phyloP scores from a whole-genome alignment of 2,888 invertebrate species.

The Microctonus aethiopoides region DNA sequence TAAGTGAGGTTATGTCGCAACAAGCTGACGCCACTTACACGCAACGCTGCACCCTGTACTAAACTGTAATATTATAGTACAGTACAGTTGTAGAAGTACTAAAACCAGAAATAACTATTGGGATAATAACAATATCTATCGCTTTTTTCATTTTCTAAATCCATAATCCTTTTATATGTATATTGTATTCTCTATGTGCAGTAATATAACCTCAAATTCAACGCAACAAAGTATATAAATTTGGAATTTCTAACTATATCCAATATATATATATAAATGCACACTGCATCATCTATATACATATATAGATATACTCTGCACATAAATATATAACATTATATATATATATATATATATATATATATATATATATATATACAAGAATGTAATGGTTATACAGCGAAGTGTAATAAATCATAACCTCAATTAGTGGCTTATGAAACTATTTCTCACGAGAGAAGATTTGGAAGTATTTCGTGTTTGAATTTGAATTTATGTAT shows the following conservation, averaged over 20 bases:
- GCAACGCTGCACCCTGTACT: too few species aligned
- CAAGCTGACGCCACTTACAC: conserved; percentile 55
- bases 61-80: too few species aligned
- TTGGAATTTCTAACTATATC: background rate
- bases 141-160: background rate
- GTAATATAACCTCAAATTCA: background rate
- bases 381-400: background rate
- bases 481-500: background rate
- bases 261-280: too few species aligned
- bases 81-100: background rate
- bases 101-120: background rate
- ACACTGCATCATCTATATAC: too few species aligned
- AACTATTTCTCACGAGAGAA: background rate
- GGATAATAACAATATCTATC: background rate
- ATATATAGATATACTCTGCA: too few species aligned
- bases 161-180: conserved; percentile 6
- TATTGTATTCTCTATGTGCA: background rate
- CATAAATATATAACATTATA: background rate
- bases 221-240: background rate
- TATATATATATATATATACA: too few species aligned
- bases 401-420: conserved; percentile 19
- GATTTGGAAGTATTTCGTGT: background rate
- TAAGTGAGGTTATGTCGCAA: conserved; percentile 54
- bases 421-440: conserved; percentile 20
- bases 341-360: too few species aligned